These are phyloP conservation scores for Oreochromis aureus DNA, from an alignment of 2,113 vertebrate genomes.

Conservation along the genomic window DNA sequence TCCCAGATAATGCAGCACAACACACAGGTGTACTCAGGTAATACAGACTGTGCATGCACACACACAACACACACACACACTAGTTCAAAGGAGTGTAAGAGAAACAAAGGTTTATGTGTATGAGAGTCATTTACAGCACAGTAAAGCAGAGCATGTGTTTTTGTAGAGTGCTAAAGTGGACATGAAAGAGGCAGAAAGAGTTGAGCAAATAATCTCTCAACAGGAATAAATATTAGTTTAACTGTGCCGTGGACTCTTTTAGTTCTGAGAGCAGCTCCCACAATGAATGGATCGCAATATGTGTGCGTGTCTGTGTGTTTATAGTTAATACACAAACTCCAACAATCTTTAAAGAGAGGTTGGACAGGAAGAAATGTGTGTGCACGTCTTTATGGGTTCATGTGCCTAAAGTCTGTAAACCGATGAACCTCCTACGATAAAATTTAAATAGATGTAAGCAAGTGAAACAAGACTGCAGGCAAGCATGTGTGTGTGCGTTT, in stretches of 20 bases:
- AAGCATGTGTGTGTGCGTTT: constrained; percentile 3
- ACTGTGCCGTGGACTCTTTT: not conserved
- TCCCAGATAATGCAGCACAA: constrained; percentile 30
- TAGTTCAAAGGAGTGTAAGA: not conserved
- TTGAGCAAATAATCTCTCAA: constrained; percentile 8
- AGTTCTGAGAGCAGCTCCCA: not conserved
- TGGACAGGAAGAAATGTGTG: not conserved
- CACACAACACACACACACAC: not conserved
- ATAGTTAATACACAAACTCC: not conserved
- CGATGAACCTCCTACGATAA: not conserved
- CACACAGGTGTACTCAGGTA: constrained; percentile 51
- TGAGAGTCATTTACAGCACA: not conserved
- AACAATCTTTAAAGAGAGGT: not conserved
- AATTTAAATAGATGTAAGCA: constrained; percentile 1
- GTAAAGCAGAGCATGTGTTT: not conserved
- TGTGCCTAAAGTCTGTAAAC: not conserved
- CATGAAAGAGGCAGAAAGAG: not conserved
- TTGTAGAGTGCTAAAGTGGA: not conserved
- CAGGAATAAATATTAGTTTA: constrained; percentile 40
- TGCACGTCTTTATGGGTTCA: not conserved
- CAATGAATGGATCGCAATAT: not conserved
- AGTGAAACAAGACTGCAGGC: not conserved
- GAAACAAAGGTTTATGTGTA: not conserved
- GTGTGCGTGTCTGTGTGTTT: not conserved
- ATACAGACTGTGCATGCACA: not conserved